Conservation (phyloP, 2,113 vertebrate species). For the Aramus guarauna region DNA sequence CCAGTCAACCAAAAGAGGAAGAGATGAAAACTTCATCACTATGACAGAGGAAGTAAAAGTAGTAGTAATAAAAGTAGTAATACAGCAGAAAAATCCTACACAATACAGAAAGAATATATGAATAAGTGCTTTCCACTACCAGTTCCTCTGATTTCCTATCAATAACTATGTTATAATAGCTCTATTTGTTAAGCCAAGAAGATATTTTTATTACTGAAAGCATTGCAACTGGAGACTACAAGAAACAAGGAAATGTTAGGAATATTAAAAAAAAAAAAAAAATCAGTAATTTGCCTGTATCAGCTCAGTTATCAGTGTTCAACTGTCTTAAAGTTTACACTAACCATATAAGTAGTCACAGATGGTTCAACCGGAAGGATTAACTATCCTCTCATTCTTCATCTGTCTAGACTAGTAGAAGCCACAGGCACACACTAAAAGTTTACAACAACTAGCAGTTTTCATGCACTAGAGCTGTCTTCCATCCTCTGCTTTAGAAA, state of each 20-base stretch:
- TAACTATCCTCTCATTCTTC: not conserved
- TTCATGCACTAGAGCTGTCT: slow-evolving; percentile 28
- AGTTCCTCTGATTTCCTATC: not conserved
- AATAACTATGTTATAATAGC: not conserved
- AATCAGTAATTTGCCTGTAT: not conserved
- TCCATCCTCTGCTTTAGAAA: not conserved
- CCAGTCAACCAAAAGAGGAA: not conserved
- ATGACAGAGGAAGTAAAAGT: not conserved
- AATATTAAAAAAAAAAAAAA: not conserved
- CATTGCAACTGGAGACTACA: not conserved
- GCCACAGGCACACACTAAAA: not conserved
- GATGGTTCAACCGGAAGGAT: not conserved
- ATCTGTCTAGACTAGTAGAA: not conserved
- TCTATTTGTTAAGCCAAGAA: not conserved
- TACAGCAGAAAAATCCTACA: not conserved
- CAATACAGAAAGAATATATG: not conserved
- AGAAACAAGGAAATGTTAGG: not conserved
- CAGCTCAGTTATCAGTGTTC: not conserved
- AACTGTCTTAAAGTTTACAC: not conserved
- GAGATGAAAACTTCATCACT: not conserved
- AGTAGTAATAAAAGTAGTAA: not conserved
- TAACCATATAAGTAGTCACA: not conserved
- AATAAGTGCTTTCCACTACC: not conserved
- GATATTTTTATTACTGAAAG: not conserved
- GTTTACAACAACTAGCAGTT: not conserved